Evolutionary conservation across 2,888 invertebrate species (phyloP), one percentile per base, ranked within the genome.

Genomic region (Ochropacha duplaris): DNA sequence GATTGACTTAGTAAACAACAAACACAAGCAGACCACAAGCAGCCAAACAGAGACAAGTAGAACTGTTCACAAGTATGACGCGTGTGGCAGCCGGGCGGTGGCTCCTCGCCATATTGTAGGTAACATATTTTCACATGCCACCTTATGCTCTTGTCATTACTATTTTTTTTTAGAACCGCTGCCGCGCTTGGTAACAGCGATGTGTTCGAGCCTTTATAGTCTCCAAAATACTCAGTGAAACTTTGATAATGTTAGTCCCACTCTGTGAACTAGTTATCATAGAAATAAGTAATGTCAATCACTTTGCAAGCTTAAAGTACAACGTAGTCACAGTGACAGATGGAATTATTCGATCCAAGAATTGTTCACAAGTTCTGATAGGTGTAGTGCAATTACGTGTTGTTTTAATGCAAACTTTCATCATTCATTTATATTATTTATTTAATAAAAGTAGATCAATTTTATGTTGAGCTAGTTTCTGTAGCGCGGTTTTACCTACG

Each of bases 241-340:
- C 74, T 81, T 76, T 73, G 71, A 75, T 78, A 72, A 65, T 56
- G 65, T 74, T 66, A 65, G 64, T 59, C 60, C 66, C 59, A 69
- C 73, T 74, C 58, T 59, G 56, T 57, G 31, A 72, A 71, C 76
- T 78, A 71, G 68, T 80, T 80, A 78, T 73, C 79, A 78, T 80
- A 78, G 66, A 76, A 76, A 79, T 80, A 72, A 72, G 77, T 59
- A 68, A 61, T 72, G 75, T 79, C 74, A 72, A 73, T 79, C 74
- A 78, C 61, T 63, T 64, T 62, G 50, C 26, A 44, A 34, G 52
- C 51, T 51, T 28, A 19, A 34, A 51, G 28, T 16, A n/a, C 1
- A 50, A 50, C 19, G 9, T 50, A 12, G 39, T 57, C 26, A 31
- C 28, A 50, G 28, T 44, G 51, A 26, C 49, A 57, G 52, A 49